Evolutionary conservation across 2,797 vertebrate genomes (phyloP).

Genomic region (Trachops cirrhosus): DNA sequence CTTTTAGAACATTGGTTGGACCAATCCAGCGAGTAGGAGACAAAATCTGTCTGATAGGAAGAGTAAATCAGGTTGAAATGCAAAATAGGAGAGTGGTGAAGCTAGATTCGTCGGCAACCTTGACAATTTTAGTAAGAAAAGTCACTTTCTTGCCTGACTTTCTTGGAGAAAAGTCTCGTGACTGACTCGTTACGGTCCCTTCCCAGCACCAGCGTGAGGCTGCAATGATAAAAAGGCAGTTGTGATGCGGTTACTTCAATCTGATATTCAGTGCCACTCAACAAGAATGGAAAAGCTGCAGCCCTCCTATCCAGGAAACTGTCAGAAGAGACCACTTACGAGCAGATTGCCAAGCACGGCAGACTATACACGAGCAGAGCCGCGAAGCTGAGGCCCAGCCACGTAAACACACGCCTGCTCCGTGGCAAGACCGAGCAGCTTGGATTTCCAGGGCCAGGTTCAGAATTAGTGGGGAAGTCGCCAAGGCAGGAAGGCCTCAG

Average conservation of each 20-base stretch:
- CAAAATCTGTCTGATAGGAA: not conserved
- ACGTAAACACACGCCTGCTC: not conserved
- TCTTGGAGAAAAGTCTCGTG: not conserved
- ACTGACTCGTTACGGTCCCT: not conserved
- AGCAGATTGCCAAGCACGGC: not conserved
- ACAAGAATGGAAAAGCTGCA: not conserved
- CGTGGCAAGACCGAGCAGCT: not conserved
- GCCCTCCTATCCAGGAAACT: not conserved
- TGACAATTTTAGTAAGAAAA: not conserved
- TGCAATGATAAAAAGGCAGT: not conserved
- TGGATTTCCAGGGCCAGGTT: not conserved
- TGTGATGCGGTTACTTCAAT: not conserved
- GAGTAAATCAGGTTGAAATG: not conserved
- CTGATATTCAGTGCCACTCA: fast-evolving
- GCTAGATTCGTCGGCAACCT: not conserved
- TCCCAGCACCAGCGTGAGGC: not conserved
- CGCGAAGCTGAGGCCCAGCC: not conserved
- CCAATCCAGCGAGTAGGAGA: not conserved
- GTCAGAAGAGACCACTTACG: not conserved
- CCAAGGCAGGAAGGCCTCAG: slow-evolving; percentile 43
- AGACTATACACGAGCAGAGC: not conserved
- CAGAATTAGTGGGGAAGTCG: not conserved
- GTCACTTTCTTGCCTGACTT: not conserved
- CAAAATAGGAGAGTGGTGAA: not conserved
- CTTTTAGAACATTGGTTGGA: not conserved